phyloP scores from a whole-genome alignment of 2,797 vertebrate genomes.

The Spheniscus humboldti region DNA sequence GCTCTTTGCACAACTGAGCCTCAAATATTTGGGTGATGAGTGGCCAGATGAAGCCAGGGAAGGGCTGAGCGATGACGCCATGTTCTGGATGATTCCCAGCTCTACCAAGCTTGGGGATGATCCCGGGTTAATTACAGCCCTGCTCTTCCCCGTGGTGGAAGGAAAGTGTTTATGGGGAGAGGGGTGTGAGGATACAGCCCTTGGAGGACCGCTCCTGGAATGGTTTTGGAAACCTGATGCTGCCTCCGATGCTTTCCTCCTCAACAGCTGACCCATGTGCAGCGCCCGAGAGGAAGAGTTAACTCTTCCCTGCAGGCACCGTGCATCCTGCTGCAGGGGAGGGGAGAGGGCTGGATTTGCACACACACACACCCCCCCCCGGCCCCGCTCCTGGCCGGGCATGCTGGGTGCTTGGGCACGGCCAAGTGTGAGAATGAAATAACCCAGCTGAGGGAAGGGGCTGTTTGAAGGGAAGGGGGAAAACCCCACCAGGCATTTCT shows the following conservation, averaged over 20 bases:
- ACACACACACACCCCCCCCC: not conserved
- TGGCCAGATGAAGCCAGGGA: not conserved
- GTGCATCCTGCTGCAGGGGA: not conserved
- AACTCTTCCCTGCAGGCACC: not conserved
- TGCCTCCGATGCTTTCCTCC: not conserved
- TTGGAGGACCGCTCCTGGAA: not conserved
- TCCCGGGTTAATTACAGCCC: not conserved
- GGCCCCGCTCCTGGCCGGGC: not conserved
- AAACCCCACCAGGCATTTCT: not conserved
- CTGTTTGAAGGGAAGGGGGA: not conserved
- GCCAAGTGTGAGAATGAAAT: not conserved
- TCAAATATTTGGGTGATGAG: not conserved
- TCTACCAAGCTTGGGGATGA: not conserved
- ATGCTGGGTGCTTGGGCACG: fast-evolving
- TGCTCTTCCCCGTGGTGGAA: not conserved
- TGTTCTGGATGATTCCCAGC: not conserved
- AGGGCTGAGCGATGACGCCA: not conserved
- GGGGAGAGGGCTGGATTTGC: not conserved
- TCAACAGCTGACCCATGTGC: not conserved
- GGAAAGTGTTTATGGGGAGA: not conserved
- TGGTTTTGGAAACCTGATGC: not conserved
- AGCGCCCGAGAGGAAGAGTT: not conserved
- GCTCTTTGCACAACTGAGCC: not conserved
- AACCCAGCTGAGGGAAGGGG: not conserved
- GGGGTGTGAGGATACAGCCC: not conserved